These are phyloP conservation scores for Rhynchonycteris naso DNA, from an alignment of 2,797 vertebrate species.

Conservation along the genomic window DNA sequence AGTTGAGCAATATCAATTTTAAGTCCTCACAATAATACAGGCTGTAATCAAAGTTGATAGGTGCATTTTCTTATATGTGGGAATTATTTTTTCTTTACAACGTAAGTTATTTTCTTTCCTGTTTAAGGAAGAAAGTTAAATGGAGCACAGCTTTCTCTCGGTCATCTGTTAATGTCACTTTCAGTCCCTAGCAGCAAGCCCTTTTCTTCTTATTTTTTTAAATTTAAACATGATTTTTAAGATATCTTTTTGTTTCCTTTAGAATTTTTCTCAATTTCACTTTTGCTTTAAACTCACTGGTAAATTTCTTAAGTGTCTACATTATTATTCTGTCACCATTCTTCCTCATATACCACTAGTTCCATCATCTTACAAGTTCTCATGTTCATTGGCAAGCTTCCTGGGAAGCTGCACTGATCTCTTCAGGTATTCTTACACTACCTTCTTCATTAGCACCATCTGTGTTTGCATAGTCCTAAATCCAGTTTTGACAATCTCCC, in stretches of 20 bases:
- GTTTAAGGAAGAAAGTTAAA: not conserved
- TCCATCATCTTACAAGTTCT: not conserved
- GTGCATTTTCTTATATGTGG: not conserved
- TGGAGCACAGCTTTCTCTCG: not conserved
- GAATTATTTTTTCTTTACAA: not conserved
- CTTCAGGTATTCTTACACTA: not conserved
- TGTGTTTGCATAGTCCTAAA: not conserved
- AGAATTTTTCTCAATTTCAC: not conserved
- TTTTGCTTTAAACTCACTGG: not conserved
- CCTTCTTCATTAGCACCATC: not conserved
- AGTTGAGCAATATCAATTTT: not conserved
- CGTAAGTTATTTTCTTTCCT: not conserved
- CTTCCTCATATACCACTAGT: not conserved
- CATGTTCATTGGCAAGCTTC: not conserved
- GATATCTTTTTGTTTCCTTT: not conserved
- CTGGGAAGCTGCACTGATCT: not conserved
- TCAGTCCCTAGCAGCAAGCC: not conserved
- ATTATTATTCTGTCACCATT: not conserved
- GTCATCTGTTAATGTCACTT: not conserved
- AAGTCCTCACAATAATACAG: not conserved
- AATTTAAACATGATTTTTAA: slow-evolving; percentile 8
- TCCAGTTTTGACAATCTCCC: not conserved
- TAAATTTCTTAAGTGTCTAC: not conserved
- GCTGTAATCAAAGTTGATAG: not conserved
- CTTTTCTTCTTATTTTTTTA: slow-evolving; percentile 8